These are phyloP conservation scores for Chloroceryle aenea DNA, from an alignment of 2,113 vertebrate genomes.

Conservation along the genomic window DNA sequence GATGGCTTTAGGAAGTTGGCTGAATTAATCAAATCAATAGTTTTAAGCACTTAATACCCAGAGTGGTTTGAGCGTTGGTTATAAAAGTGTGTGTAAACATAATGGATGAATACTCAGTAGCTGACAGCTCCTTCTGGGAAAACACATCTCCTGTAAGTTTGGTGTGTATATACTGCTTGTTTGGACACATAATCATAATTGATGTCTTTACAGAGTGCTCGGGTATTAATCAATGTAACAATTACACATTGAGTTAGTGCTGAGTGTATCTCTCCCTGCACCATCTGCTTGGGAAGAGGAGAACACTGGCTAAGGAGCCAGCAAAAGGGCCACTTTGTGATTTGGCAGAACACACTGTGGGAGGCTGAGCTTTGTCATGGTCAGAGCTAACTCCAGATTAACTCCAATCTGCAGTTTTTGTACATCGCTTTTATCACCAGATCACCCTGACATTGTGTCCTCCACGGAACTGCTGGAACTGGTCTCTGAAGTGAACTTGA, in stretches of 20 bases:
- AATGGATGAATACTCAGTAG: background rate
- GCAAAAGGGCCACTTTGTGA: background rate
- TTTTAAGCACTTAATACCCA: conserved; percentile 28
- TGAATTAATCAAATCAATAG: conserved; percentile 12
- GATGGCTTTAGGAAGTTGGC: background rate
- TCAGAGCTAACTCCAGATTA: background rate
- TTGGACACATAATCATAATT: background rate
- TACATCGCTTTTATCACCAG: background rate
- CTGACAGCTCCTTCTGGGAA: background rate
- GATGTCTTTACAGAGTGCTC: background rate
- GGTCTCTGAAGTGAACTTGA: background rate
- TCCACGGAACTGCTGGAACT: background rate
- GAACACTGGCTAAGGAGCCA: background rate
- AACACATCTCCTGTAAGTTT: background rate
- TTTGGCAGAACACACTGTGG: background rate
- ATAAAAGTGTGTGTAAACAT: conserved; percentile 31
- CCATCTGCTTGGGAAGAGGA: background rate
- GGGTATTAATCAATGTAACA: conserved; percentile 26
- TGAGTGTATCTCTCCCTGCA: background rate
- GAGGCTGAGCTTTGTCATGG: background rate
- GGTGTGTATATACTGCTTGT: background rate
- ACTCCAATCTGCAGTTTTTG: background rate
- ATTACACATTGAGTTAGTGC: background rate
- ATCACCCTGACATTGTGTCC: rapidly evolving
- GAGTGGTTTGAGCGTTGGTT: conserved; percentile 15